A percentile compares a stretch with the other conserved stretches of the same genome.
Evolutionary conservation across 2,113 vertebrate genomes (phyloP).

Genomic region (Eidolon helvum): DNA sequence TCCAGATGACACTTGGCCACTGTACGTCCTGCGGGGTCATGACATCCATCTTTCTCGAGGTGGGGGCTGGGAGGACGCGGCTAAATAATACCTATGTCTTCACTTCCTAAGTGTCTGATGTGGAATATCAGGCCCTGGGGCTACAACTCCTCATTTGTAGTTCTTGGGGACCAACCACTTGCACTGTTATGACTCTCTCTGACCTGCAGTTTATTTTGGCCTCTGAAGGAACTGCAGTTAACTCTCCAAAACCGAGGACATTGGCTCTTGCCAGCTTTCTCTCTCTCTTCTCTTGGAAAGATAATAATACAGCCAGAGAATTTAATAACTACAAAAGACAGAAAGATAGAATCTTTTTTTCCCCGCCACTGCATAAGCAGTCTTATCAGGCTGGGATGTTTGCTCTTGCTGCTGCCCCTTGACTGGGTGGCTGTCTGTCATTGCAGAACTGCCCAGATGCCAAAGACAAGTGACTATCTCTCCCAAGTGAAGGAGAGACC

Average conservation of each 20-base stretch:
- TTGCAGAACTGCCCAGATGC: not conserved
- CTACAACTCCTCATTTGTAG: not conserved
- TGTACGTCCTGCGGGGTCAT: not conserved
- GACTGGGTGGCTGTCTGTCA: not conserved
- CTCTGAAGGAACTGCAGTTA: conserved; percentile 68
- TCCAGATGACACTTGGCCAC: not conserved
- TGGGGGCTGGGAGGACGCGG: not conserved
- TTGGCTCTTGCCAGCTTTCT: not conserved
- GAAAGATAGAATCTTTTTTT: not conserved
- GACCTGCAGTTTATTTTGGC: conserved; percentile 36
- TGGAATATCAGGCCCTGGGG: not conserved
- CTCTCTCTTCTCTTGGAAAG: not conserved
- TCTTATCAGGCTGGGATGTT: not conserved
- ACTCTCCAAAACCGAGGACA: conserved; percentile 7
- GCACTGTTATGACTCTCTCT: not conserved
- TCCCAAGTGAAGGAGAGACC: not conserved
- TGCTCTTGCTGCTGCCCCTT: not conserved
- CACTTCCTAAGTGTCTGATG: not conserved
- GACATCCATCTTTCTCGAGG: not conserved
- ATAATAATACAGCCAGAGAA: not conserved
- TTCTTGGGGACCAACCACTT: not conserved
- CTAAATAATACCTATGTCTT: not conserved
- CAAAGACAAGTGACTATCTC: not conserved
- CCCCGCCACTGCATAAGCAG: not conserved
- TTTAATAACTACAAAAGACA: conserved; percentile 1